Evolutionary conservation across 1,140 invertebrate species (phyloP), one percentile per base, ranked within the genome.

Genomic region (Paraescarpia echinospica): DNA sequence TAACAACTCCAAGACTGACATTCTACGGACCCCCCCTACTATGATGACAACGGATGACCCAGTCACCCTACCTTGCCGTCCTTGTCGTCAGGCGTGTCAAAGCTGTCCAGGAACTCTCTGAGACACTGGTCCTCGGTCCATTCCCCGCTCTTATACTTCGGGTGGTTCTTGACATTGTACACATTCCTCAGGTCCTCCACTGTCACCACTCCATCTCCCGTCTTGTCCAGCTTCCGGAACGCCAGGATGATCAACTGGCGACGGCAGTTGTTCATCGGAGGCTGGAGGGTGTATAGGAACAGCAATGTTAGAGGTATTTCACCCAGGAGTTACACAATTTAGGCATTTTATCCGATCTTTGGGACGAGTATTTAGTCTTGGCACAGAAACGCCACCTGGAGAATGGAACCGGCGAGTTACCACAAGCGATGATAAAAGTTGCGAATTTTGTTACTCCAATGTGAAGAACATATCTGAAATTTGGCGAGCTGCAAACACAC

Each of bases 151-250:
- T 94, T 33, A 88, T 93, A 95, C 34, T 94, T 94, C 12, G 94
- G 94, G 92, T 95, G 95, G 14, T 92, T 93, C 59, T 94, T 94
- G 5, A 93, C 93, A 34, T 88, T 93, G 89, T 93, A 93, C 33
- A 93, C 90, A 48, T 92, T 91, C 33, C 89, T 35, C 27, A 93
- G 89, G 48, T 93, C 93, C 31, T 98, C 97, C 1, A 98, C 96
- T 0, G 98, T 98, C 34, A 99, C 97, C 33, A 97, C 96, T 1
- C 98, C 98, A 95, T 99, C 98, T 0, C 97, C 97, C 9, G 97
- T 97, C 95, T 97, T 97, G 95, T 99, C 98, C 95, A 99, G 95
- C 96, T 98, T 99, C 94, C 97, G 97, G 95, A 98, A 99, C 0
- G 98, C 98, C 95, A 98, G 97, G 91, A 97, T 97, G 2, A 99